Base-by-base conservation (phyloP, 2,797 vertebrate genomes). In the Ptychadena robeensis region DNA sequence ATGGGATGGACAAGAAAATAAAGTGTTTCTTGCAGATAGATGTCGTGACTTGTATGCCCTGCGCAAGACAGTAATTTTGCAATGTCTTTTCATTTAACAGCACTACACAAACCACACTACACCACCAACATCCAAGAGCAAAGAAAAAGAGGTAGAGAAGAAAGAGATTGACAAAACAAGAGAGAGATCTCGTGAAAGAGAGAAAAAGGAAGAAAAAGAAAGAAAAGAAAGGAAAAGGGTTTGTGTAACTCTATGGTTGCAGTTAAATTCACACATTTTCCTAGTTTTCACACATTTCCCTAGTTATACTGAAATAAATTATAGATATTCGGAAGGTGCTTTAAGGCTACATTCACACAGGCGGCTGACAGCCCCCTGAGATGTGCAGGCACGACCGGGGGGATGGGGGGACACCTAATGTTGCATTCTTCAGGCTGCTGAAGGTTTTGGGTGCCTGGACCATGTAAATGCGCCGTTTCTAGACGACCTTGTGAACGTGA, bases 121-220 rank as follows among this genome's bases (percentile, higher is more conserved):
- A 94, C 92, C 95, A 89, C 85, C 94, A 93, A 93, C 93, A 91
- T 97, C 96, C 94, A 98, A 97, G 95, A 98, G 96, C 96, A 96
- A 97, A 92, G 97, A 98, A 94, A 96, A 93, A 95, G 97, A 98
- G 94, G 90, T 91, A 93, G 97, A 98, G 89, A 98, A 97, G 96
- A 98, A 97, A 96, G 97, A 98, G 61, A 91, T 94, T 92, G 96
- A 97, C 91, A 96, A 94, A 91, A 92, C 94, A 86, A 95, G 95
- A 87, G 96, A 96, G 89, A 95, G 96, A 90, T 94, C 96, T 91
- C 96, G 96, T 95, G 97, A 98, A 90, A 95, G 95, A 93, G 95
- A 96, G 92, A 98, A 96, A 95, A 98, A 97, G 91, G 96, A 98
- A 87, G 96, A 97, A 73, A 95, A 95, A 89, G 94, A 95, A 80